phyloP scores from a whole-genome alignment of 2,888 invertebrate genomes.

The Gymnoscelis rufifasciata region DNA sequence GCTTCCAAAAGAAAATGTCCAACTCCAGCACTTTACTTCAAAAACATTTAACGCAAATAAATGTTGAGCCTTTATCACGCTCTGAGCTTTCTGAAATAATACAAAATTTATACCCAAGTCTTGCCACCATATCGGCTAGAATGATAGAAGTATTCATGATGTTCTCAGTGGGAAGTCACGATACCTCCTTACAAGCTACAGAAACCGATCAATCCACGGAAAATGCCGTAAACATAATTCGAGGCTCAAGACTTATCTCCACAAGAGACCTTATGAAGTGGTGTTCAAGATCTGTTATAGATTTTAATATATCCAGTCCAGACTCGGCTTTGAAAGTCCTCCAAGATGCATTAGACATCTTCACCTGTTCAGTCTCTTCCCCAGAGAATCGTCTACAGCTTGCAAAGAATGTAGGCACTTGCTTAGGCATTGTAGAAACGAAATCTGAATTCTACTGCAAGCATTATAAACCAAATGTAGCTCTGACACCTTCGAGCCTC shows the following conservation, averaged over 20 bases:
- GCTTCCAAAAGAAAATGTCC: constrained; percentile 81
- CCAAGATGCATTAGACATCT: constrained; percentile 94
- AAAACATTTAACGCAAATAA: constrained; percentile 89
- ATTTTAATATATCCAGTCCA: constrained; percentile 85
- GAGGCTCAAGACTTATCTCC: constrained; percentile 83
- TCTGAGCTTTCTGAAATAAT: constrained; percentile 87
- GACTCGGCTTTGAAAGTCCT: constrained; percentile 85
- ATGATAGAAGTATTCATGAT: constrained; percentile 91
- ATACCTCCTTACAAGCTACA: constrained; percentile 64
- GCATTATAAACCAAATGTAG: constrained; percentile 87
- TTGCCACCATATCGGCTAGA: constrained; percentile 85
- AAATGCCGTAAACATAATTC: constrained; percentile 48
- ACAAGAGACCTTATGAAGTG: constrained; percentile 95
- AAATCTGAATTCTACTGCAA: constrained; percentile 89
- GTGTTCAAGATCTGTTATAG: constrained; percentile 87
- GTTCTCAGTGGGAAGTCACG: constrained; percentile 86
- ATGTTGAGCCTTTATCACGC: constrained; percentile 87
- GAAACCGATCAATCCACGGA: constrained; percentile 41
- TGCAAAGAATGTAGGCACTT: constrained; percentile 86
- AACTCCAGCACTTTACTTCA: constrained; percentile 84
- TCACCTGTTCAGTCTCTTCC: constrained; percentile 88
- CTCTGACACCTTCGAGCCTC: constrained; percentile 77
- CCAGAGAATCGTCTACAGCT: constrained; percentile 82
- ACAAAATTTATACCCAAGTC: constrained; percentile 82
- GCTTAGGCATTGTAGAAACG: constrained; percentile 88